Conservation (phyloP, 2,113 vertebrate species). For the Orycteropus afer region DNA sequence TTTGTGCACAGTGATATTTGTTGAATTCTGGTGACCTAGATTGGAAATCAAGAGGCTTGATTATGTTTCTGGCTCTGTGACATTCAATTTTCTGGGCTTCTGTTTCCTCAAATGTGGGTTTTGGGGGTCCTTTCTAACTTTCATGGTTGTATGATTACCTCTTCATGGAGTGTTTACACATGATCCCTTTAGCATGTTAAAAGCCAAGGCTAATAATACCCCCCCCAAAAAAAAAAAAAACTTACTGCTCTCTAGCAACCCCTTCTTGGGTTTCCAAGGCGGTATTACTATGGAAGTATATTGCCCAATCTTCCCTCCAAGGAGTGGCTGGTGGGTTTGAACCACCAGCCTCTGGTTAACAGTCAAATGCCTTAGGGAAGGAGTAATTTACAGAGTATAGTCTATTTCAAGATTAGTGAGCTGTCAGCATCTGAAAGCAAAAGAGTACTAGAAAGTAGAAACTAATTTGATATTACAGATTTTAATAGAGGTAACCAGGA, state of each 20-base stretch:
- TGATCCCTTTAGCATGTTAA: not conserved
- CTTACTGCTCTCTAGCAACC: no score
- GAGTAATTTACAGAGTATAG: not conserved
- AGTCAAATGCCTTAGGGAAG: no score
- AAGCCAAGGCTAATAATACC: slow-evolving; percentile 15
- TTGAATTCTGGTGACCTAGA: not conserved
- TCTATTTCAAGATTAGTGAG: slow-evolving; percentile 21
- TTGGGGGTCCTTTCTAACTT: not conserved
- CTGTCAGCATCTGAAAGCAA: slow-evolving; percentile 15
- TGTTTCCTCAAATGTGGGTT: not conserved
- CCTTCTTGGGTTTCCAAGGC: no score
- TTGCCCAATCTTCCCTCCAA: no score
- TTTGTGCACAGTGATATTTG: not conserved
- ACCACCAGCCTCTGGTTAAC: no score
- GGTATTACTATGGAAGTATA: no score
- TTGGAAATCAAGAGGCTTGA: not conserved
- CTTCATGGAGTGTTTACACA: not conserved
- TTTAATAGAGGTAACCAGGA: not conserved
- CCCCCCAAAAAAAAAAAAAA: no score
- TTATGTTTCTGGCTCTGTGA: not conserved
- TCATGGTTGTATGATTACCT: not conserved
- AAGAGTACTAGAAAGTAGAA: not conserved
- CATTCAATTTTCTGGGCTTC: not conserved
- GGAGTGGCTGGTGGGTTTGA: no score
- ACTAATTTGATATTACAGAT: not conserved